Evolutionary conservation across 2,113 vertebrate species (phyloP).

Genomic region (cat (Felis catus)): F.catus_Fca126_mat1.0 CM031417.1:68645001-68645500

Average conservation of each 20-base stretch:
- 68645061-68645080: not conserved
- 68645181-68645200: not conserved
- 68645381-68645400: not conserved
- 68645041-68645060: not conserved
- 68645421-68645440: not conserved
- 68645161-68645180: not conserved
- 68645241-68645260: not conserved
- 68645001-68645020: not conserved
- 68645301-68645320: not conserved
- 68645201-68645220: not conserved
- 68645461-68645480: not conserved
- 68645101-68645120: not conserved
- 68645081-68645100: not conserved
- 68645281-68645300: not conserved
- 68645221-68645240: not conserved
- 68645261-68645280: not conserved
- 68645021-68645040: constrained; percentile 32
- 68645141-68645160: not conserved
- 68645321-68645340: not conserved
- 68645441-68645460: not conserved
- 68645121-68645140: not conserved
- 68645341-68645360: not conserved
- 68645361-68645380: not conserved
- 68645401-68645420: not conserved
- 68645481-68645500: not conserved